Conservation (phyloP, 1,140 invertebrate genomes). For the Lethrus apterus region DNA sequence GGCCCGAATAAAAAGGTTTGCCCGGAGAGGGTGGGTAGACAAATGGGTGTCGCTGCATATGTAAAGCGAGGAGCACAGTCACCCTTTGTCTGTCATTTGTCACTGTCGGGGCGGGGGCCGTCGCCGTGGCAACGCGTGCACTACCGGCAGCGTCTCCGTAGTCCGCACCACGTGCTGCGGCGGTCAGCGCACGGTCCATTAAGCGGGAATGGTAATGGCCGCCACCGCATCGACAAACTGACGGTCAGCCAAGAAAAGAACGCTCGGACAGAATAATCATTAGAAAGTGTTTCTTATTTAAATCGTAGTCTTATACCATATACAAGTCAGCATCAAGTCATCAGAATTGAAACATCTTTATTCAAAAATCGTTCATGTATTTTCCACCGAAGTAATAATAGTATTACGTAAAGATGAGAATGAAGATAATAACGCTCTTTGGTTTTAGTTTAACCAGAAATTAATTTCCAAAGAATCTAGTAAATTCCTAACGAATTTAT, state of each 20-base stretch:
- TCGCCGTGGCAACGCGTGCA: constrained; percentile 31
- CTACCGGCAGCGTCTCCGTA: constrained; percentile 12
- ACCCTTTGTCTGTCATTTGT: constrained; percentile 40
- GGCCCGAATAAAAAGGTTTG: constrained; percentile 19
- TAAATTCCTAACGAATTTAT: too few relatives aligned
- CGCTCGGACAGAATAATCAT: background rate
- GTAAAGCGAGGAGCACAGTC: constrained; percentile 39
- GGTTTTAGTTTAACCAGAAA: too few relatives aligned
- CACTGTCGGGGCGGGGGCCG: constrained; percentile 35
- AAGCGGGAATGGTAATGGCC: constrained; percentile 16
- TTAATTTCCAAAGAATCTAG: too few relatives aligned
- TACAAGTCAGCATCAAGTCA: too few relatives aligned
- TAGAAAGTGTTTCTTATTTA: background rate
- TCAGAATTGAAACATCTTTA: too few relatives aligned
- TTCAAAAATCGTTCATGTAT: too few relatives aligned
- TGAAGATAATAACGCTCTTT: too few relatives aligned
- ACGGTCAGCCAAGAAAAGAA: constrained; percentile 2
- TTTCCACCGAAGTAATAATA: too few relatives aligned
- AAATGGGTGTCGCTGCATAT: constrained; percentile 41
- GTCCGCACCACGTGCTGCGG: constrained; percentile 13
- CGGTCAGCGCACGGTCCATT: constrained; percentile 19
- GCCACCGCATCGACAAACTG: constrained; percentile 13
- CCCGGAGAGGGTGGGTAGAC: constrained; percentile 30
- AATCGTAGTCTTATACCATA: too few relatives aligned
- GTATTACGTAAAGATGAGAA: too few relatives aligned